These are phyloP conservation scores for Tinamus major DNA, from an alignment of 2,797 vertebrate genomes.

Conservation along the genomic window DNA sequence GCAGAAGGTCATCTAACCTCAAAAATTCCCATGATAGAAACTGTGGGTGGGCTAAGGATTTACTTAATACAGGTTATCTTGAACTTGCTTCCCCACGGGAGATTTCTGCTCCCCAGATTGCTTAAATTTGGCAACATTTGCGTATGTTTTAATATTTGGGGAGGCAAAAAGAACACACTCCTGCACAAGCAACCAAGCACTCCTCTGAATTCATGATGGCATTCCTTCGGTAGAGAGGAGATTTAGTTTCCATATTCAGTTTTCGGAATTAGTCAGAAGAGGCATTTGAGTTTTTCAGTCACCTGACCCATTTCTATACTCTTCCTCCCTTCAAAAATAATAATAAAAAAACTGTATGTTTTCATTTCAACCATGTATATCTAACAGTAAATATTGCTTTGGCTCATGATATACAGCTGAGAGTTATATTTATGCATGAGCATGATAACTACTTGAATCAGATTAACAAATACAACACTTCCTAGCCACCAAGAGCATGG, in stretches of 20 bases:
- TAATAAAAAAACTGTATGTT: background rate
- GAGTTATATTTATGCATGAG: background rate
- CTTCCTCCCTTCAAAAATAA: too few relatives aligned
- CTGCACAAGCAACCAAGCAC: fast-evolving
- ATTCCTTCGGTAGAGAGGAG: background rate
- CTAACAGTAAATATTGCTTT: background rate
- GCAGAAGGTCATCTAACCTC: background rate
- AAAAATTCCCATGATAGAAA: background rate
- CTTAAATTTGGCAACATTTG: background rate
- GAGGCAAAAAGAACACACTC: background rate
- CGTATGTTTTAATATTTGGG: background rate
- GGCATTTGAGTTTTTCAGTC: background rate
- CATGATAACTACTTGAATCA: background rate
- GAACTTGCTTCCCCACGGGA: background rate
- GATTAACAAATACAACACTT: background rate
- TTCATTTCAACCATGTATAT: background rate
- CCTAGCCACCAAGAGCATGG: background rate
- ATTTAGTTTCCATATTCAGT: background rate
- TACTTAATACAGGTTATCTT: background rate
- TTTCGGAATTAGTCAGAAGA: background rate
- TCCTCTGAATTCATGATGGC: background rate
- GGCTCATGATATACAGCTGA: background rate
- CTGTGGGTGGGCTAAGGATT: background rate
- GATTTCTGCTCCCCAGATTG: background rate
- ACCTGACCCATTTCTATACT: background rate